Conservation (phyloP, 2,888 invertebrate species). For the Osmoderma eremita region DNA sequence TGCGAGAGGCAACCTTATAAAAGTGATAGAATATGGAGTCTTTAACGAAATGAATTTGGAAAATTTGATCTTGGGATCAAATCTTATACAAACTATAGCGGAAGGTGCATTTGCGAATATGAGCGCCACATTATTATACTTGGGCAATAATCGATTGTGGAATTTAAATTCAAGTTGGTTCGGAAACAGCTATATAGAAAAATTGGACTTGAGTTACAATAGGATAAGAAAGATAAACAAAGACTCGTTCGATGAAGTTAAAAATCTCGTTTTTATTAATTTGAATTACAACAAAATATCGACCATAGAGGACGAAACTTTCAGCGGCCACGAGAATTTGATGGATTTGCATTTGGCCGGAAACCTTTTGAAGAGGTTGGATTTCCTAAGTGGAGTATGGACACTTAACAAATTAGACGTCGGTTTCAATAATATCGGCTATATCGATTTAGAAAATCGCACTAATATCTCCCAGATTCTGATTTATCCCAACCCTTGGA, state of each 20-base stretch:
- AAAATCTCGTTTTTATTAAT: slow-evolving; percentile 2
- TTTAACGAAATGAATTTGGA: slow-evolving; percentile 9
- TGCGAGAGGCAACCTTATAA: not conserved
- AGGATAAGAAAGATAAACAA: not conserved
- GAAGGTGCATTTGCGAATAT: slow-evolving; percentile 7
- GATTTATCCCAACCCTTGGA: slow-evolving; percentile 8
- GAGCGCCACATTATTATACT: not conserved
- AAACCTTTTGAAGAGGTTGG: not conserved
- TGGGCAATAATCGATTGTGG: not conserved
- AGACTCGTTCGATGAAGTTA: not conserved
- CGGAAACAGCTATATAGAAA: not conserved
- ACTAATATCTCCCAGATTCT: slow-evolving; percentile 3
- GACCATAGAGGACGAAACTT: not conserved
- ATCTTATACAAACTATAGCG: not conserved
- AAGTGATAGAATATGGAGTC: not conserved
- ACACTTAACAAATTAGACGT: not conserved
- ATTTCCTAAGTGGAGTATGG: not conserved
- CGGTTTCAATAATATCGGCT: not conserved
- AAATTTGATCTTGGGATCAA: not conserved
- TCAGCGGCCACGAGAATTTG: not conserved
- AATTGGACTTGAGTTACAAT: slow-evolving; percentile 11
- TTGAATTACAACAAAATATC: slow-evolving; percentile 5
- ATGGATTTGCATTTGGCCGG: slow-evolving; percentile 1
- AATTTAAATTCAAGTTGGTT: not conserved
- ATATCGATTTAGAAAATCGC: not conserved